These are phyloP conservation scores for Pica pica DNA, from an alignment of 2,113 vertebrate genomes.

Conservation along the genomic window DNA sequence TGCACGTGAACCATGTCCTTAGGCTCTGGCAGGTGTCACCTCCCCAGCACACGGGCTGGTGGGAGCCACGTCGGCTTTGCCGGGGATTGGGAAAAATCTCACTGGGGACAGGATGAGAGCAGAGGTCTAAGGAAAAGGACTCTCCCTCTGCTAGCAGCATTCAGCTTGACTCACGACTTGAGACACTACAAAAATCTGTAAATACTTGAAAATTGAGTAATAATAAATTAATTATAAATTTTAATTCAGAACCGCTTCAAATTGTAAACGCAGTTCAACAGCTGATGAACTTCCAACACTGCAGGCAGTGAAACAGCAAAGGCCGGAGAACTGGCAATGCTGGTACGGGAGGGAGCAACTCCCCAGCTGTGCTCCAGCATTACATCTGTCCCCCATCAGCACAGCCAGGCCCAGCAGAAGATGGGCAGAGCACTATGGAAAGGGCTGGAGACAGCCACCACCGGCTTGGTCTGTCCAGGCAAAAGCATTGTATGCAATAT, in stretches of 20 bases:
- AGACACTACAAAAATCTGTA: background rate
- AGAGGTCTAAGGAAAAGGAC: background rate
- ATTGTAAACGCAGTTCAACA: background rate
- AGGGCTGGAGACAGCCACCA: background rate
- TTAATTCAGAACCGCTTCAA: slow-evolving; percentile 32
- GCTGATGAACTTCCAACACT: background rate
- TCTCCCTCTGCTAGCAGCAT: background rate
- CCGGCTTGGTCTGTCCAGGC: background rate
- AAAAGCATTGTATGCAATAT: background rate
- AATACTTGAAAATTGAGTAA: slow-evolving; percentile 4
- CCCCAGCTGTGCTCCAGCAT: background rate
- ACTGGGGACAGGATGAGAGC: background rate
- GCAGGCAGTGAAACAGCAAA: background rate
- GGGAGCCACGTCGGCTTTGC: rapidly evolving
- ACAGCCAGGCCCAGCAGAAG: background rate
- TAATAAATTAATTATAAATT: background rate
- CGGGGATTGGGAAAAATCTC: rapidly evolving
- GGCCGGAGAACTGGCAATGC: background rate
- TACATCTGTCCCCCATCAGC: background rate
- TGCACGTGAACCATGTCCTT: rapidly evolving
- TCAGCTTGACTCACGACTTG: background rate
- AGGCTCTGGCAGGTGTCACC: background rate
- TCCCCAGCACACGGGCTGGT: background rate
- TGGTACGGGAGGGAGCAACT: background rate
- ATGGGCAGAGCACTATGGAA: background rate